Base-by-base conservation (phyloP, 2,888 invertebrate genomes). In the Chaetogeoica ovagalla region DNA sequence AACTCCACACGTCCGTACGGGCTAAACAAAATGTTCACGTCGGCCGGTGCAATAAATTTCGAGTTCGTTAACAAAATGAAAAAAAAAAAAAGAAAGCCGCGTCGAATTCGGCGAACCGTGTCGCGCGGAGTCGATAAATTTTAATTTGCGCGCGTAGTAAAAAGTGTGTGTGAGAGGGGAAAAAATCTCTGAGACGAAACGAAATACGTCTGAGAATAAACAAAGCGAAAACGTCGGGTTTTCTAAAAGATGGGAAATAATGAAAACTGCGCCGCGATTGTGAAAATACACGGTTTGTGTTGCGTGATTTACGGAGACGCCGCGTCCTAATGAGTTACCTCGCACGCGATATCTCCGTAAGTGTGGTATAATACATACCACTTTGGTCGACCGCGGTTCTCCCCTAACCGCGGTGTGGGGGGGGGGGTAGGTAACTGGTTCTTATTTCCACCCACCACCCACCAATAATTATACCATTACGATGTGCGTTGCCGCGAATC, bases 51-150 rank as follows among this genome's bases (percentile, higher is more conserved):
- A 8, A 79, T 79, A 71, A 79, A 79, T 79, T 63, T 23, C 52
- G 69, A 17, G 77, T 79, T 79, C 77, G 77, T 79, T 79, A 79
- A n/a, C n/a, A n/a, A n/a, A n/a, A n/a, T n/a, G n/a, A n/a, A n/a
- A n/a, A n/a, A n/a, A n/a, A n/a, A n/a, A n/a, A n/a, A n/a, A n/a
- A n/a, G n/a, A n/a, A n/a, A n/a, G n/a, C n/a, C n/a, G n/a, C n/a
- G n/a, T n/a, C 57, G 59, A 19, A 11, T 21, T 52, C 55, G 70
- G 23, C 60, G 69, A 48, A 69, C 69, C 76, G 76, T 69, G 52
- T 21, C 19, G 13, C 19, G 7, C 43, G 62, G 52, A 21, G 52
- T 23, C 69, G 57, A 71, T 70, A 70, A 62, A 63, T 79, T 63
- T 55, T 69, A 43, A 77, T 69, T 69, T 69, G 15, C 2, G 21